Base-by-base conservation (phyloP, 2,888 invertebrate genomes). In the Tryphoninae sp. region DNA sequence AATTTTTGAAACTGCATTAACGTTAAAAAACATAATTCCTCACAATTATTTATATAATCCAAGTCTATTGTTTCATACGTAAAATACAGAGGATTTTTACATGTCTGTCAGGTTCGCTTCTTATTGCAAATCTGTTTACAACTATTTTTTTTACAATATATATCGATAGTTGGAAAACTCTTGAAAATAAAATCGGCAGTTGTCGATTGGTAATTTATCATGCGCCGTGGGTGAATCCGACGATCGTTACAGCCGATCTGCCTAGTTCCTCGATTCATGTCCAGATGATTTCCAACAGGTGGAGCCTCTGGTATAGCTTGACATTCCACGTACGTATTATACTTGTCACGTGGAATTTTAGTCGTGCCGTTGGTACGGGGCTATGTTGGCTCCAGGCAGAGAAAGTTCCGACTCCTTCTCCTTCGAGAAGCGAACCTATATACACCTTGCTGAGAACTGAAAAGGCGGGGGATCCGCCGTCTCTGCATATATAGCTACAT, bases 341-440 rank as follows among this genome's bases (percentile, higher is more conserved):
- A 11, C 23, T 68, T 49, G 13, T 51, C 78, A 49, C 59, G 62
- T 59, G 69, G 42, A 58, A 61, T 69, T 69, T 16, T 13, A 59
- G 22, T 45, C 51, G 22, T 59, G 67, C 11, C 45, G 58, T 55
- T 51, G 62, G 9, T 11, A 19, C 7, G 71, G 26, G 2, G 19
- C 11, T 61, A 67, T 40, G 26, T 77, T 87, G 83, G 86, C 89
- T 88, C 87, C 87, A 80, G 89, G 89, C 89, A 89, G 90, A 85
- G 90, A 90, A 90, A 89, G 90, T 88, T 86, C 80, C 45, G 53
- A 23, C 55, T 64, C 53, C 33, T 62, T 19, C 8, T 68, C 49
- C 23, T 55, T 53, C 33, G 6, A 33, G n/a, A 53, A 11, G 9
- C 19, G 8, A 22, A 22, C 49, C 22, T 45, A 40, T 19, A 42